phyloP scores from a whole-genome alignment of 2,797 vertebrate genomes.

The Antennarius maculatus region DNA sequence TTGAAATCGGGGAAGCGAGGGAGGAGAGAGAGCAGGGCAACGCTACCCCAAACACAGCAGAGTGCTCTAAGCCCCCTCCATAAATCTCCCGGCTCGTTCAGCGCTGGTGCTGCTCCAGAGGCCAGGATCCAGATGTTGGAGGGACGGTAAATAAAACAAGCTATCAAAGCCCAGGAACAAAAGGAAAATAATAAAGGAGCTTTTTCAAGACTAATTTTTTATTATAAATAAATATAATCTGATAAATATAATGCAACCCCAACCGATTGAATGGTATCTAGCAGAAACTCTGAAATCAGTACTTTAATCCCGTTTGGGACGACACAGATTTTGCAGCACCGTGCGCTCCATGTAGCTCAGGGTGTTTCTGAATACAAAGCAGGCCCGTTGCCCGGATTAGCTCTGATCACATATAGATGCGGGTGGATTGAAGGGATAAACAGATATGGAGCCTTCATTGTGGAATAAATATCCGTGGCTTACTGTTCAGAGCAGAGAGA shows the following conservation, averaged over 20 bases:
- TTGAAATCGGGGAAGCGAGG: slow-evolving; percentile 32
- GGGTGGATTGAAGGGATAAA: slow-evolving; percentile 71
- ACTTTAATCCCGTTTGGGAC: slow-evolving; percentile 56
- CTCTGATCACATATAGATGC: slow-evolving; percentile 65
- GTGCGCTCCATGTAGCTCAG: slow-evolving; percentile 37
- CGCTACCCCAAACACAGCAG: slow-evolving; percentile 67
- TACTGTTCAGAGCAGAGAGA: slow-evolving; percentile 36
- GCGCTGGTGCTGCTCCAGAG: slow-evolving; percentile 62
- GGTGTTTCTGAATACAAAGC: slow-evolving; percentile 69
- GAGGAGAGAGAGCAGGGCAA: slow-evolving; percentile 47
- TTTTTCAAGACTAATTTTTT: background rate
- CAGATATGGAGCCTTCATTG: slow-evolving; percentile 65
- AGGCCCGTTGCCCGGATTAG: slow-evolving; percentile 64
- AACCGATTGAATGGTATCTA: slow-evolving; percentile 10
- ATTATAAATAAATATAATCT: slow-evolving; percentile 28
- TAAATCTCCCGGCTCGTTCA: slow-evolving; percentile 77
- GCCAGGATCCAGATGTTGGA: slow-evolving; percentile 78
- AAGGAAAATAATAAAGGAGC: slow-evolving; percentile 12
- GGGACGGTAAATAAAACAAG: slow-evolving; percentile 70
- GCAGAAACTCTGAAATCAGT: slow-evolving; percentile 50
- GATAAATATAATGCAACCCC: background rate
- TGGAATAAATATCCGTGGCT: slow-evolving; percentile 56
- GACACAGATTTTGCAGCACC: slow-evolving; percentile 42
- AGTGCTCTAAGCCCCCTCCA: slow-evolving; percentile 68
- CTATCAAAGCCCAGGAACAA: slow-evolving; percentile 55